These are phyloP conservation scores for Pogonognathellus flavescens DNA, from an alignment of 1,140 invertebrate species.

Conservation along the genomic window DNA sequence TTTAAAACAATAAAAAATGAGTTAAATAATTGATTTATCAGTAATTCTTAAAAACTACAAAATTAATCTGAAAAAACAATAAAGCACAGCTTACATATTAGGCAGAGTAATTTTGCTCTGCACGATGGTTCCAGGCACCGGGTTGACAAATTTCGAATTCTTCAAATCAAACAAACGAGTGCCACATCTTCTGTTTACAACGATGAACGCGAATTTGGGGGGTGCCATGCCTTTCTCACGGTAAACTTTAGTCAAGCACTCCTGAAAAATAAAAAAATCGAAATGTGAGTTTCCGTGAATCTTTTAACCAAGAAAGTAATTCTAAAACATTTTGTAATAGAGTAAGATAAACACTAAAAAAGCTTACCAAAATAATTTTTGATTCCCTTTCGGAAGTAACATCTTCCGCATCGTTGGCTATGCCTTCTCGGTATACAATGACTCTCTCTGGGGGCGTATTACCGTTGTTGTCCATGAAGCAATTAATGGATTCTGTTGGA, in stretches of 20 bases:
- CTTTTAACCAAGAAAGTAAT: too few species aligned
- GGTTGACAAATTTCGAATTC: conserved; percentile 78
- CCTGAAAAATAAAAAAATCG: conserved; percentile 11
- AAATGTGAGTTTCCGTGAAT: neutral
- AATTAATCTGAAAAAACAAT: too few species aligned
- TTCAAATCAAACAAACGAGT: conserved; percentile 77
- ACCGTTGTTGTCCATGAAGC: conserved; percentile 74
- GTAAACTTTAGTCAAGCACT: neutral
- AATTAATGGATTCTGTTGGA: conserved; percentile 75
- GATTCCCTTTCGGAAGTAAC: conserved; percentile 72
- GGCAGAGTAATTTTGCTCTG: conserved; percentile 81
- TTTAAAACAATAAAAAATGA: too few species aligned
- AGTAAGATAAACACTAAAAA: neutral
- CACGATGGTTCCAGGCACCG: conserved; percentile 85
- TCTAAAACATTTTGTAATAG: neutral
- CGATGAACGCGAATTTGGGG: conserved; percentile 82
- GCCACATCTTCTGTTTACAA: conserved; percentile 93
- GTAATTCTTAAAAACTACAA: too few species aligned
- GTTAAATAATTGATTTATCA: too few species aligned
- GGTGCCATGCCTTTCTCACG: conserved; percentile 60
- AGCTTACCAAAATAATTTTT: conserved; percentile 9
- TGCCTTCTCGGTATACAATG: conserved; percentile 76
- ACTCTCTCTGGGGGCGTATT: conserved; percentile 79
- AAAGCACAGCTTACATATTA: conserved; percentile 78
- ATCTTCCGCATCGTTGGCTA: conserved; percentile 77